A percentile compares a stretch with the other conserved stretches of the same genome.
Evolutionary conservation across 2,113 vertebrate species (phyloP).

Genomic region (human): GRCh38 chr11:78582001-78582500

Average conservation of each 20-base stretch:
- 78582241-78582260: conserved; percentile 37
- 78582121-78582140: conserved; percentile 93
- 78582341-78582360: neutral
- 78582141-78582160: conserved; percentile 94
- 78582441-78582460: neutral
- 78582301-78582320: neutral
- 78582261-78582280: conserved; percentile 24
- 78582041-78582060: conserved; percentile 79
- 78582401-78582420: neutral
- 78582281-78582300: neutral
- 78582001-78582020: conserved; percentile 86
- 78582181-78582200: conserved; percentile 43
- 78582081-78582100: conserved; percentile 88
- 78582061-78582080: neutral
- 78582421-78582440: neutral
- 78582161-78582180: conserved; percentile 61
- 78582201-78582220: neutral
- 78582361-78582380: neutral
- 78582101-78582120: conserved; percentile 85
- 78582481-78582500: neutral
- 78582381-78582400: neutral
- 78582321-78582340: neutral
- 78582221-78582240: conserved; percentile 24
- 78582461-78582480: neutral
- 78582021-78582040: conserved; percentile 91